Conservation (phyloP, 1,140 invertebrate species). For the Onthophagus taurus region DNA sequence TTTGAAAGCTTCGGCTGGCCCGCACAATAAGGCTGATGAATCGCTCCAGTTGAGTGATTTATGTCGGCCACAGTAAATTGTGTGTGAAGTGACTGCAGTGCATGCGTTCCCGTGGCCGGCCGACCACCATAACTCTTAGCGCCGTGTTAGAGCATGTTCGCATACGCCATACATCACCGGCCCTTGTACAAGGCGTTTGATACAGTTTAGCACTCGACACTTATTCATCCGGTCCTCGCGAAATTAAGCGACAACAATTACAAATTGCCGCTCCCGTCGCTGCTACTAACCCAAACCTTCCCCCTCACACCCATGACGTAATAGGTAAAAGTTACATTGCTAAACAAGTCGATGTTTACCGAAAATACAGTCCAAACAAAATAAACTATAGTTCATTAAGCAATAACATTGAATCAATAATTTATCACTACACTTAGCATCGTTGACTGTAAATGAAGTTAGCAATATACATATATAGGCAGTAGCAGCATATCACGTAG, state of each 20-base stretch:
- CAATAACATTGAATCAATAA: too few relatives aligned
- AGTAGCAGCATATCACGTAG: too few relatives aligned
- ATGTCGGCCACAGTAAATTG: constrained; percentile 32
- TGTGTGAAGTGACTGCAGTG: constrained; percentile 26
- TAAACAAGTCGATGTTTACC: too few relatives aligned
- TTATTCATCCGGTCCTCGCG: constrained; percentile 9
- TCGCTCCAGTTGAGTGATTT: constrained; percentile 33
- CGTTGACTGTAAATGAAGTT: too few relatives aligned
- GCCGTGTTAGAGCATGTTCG: constrained; percentile 22
- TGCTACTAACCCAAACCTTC: too few relatives aligned
- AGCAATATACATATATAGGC: too few relatives aligned
- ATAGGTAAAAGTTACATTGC: too few relatives aligned
- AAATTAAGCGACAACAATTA: constrained; percentile 12
- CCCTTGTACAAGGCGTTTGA: constrained; percentile 14
- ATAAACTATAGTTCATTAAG: too few relatives aligned
- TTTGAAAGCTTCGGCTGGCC: constrained; percentile 22
- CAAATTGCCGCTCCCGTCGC: too few relatives aligned
- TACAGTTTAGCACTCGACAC: constrained; percentile 10
- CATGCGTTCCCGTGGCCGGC: constrained; percentile 16
- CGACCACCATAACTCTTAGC: constrained; percentile 22
- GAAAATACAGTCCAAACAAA: too few relatives aligned
- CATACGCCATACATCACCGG: constrained; percentile 24
- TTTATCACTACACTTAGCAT: too few relatives aligned
- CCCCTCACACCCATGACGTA: too few relatives aligned
- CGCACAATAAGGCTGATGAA: constrained; percentile 31